Base-by-base conservation (phyloP, 2,888 invertebrate species). In the Pyrochroa serraticornis region DNA sequence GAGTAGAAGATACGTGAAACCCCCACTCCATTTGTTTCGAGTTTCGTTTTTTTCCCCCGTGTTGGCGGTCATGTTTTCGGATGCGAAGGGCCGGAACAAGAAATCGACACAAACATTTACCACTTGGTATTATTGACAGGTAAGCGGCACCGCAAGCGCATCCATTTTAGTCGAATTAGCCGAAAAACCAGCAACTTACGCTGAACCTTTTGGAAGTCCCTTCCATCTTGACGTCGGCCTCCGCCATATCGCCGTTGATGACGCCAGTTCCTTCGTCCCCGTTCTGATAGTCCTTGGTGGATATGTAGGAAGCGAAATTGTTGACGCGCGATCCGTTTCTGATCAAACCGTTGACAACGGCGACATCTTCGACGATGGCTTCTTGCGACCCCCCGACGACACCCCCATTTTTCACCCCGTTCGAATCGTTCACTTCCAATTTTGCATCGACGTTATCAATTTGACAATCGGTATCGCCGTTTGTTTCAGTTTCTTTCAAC, bases 261-360 rank as follows among this genome's bases (percentile, higher is more conserved):
- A 14, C 35, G 12, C 34, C 14, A 7, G 5, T 33, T 5, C 34
- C 35, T 3, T 12, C 22, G 32, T 52, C 52, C n/a, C 45, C 52
- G 7, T 48, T 55, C 9, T 82, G 80, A 57, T 82, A 71, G 60
- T 74, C 73, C 60, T 72, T 76, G 31, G 68, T 65, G 70, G 85
- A 84, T 69, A 85, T 85, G 72, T 85, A 85, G 50, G 85, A 85
- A 54, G 85, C 85, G 72, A 84, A 85, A 75, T 85, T 83, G 64
- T 84, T 85, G 3, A 85, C 72, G 50, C 75, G 68, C 12, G 71
- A 67, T 7, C 9, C 41, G 30, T 51, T 62, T 49, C 42, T 61
- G 50, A 12, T 52, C 49, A 45, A 47, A 57, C 62, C 64, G 8
- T 49, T 39, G n/a, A n/a, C 31, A n/a, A 59, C 65, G 54, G 55